Base-by-base conservation (phyloP, 1,140 invertebrate species). In the Lepeophtheirus salmonis region DNA sequence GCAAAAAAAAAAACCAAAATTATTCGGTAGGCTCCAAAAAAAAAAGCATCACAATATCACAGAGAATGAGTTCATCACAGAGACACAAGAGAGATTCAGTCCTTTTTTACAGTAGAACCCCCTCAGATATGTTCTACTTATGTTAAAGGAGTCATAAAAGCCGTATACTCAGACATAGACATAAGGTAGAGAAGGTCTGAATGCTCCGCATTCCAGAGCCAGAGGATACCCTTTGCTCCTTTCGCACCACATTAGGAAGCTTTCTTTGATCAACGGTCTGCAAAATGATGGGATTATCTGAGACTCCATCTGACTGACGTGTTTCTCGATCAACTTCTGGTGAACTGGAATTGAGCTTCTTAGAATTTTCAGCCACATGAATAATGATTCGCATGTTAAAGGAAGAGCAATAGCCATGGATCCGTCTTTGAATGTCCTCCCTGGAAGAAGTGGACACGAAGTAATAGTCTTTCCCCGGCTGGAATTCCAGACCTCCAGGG, bases 341-440 rank as follows among this genome's bases (percentile, higher is more conserved):
- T 72, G 69, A 63, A 72, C 68, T 4, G 70, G 75, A 67, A 79
- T 74, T 86, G 89, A 77, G 86, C 89, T n/a, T 56, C 18, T 56
- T 20, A n/a, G 18, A 23, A 21, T 50, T 51, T 25, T 55, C 50
- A 23, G 59, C 59, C 49, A 91, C 88, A 72, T 91, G 89, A 74
- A 94, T 92, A 22, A 92, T 85, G 50, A 92, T 83, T 77, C 90
- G 91, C 89, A 92, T 94, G 75, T 92, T 90, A 70, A 92, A 81
- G 63, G 82, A 85, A 48, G 83, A 80, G 75, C 89, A 94, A 56
- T 86, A 79, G 49, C 87, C 87, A 50, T 88, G 86, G 70, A 90
- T 86, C 66, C 86, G 80, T 68, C 86, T 79, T 70, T 92, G 85
- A 65, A 91, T 73, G 68, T 90, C 87, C 68, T 90, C 86, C 70